Percentiles rank a stretch among this genome's conserved stretches.
phyloP scores from a whole-genome alignment of 2,888 invertebrate species.

The Amiota mariae region DNA sequence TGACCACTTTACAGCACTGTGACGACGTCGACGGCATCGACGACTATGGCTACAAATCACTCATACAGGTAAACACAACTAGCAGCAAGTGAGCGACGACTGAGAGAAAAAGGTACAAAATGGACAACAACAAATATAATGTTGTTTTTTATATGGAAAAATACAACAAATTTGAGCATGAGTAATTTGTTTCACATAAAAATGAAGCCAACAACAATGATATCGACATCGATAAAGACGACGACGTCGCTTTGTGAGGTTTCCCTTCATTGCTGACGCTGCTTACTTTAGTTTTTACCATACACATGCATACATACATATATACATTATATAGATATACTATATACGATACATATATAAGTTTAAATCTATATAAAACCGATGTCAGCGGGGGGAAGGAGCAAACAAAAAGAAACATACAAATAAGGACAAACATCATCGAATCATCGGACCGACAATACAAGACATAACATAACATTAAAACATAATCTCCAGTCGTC shows the following conservation, averaged over 20 bases:
- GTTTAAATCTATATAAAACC: slow-evolving; percentile 32
- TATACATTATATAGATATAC: slow-evolving; percentile 34
- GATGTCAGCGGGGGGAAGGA: slow-evolving; percentile 8
- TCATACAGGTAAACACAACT: background rate
- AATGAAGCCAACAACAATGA: slow-evolving; percentile 26
- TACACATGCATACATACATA: slow-evolving; percentile 31
- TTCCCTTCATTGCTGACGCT: slow-evolving; percentile 53
- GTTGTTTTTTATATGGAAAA: slow-evolving; percentile 13
- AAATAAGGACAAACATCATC: too few relatives aligned
- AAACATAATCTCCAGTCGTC: background rate
- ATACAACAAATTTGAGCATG: slow-evolving; percentile 59
- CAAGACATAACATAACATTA: slow-evolving; percentile 13
- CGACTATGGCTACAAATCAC: slow-evolving; percentile 24
- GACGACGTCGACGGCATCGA: slow-evolving; percentile 43
- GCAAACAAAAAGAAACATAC: too few relatives aligned
- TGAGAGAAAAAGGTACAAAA: slow-evolving; percentile 40
- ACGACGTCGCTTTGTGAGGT: slow-evolving; percentile 53
- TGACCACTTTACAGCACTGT: background rate
- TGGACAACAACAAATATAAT: slow-evolving; percentile 26
- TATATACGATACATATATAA: slow-evolving; percentile 44
- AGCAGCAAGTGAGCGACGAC: background rate
- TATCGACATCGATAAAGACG: slow-evolving; percentile 1
- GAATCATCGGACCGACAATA: background rate
- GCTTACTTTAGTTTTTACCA: background rate
- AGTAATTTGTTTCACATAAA: slow-evolving; percentile 61